Percentiles rank a stretch among this genome's conserved stretches.
phyloP scores from a whole-genome alignment of 1,140 invertebrate species.

The Sycophaga agraensis region DNA sequence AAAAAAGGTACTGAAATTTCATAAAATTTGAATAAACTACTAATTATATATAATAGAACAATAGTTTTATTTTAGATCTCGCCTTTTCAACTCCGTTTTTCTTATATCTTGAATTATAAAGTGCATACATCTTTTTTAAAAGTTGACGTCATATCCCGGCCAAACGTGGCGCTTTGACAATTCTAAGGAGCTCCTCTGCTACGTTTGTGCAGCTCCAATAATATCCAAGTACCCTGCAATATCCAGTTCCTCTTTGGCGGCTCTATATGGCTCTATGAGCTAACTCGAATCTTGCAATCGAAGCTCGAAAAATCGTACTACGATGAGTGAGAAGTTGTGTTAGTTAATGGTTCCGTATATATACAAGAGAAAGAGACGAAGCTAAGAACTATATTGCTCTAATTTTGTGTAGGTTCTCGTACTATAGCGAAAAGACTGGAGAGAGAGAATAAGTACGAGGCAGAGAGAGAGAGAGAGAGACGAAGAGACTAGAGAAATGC shows the following conservation, averaged over 20 bases:
- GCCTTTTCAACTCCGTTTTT: background rate
- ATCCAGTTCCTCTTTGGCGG: too few species aligned
- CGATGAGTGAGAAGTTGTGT: background rate
- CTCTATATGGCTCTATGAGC: too few species aligned
- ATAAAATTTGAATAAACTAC: too few species aligned
- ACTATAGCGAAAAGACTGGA: too few species aligned
- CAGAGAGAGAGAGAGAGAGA: background rate
- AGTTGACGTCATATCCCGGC: conserved; percentile 50
- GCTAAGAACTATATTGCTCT: too few species aligned
- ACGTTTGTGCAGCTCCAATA: background rate
- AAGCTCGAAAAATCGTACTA: background rate
- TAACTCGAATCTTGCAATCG: background rate
- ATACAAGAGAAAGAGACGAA: too few species aligned
- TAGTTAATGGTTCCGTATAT: background rate
- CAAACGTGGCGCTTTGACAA: conserved; percentile 48
- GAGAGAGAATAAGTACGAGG: background rate
- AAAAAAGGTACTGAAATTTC: too few species aligned
- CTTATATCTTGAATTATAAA: background rate
- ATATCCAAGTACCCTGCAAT: too few species aligned
- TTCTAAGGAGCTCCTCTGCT: too few species aligned
- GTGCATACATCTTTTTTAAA: background rate
- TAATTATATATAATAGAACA: background rate
- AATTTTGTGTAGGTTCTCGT: too few species aligned
- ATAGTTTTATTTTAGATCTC: background rate
- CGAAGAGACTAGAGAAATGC: background rate